Conservation (phyloP, 2,113 vertebrate species). For the Protobothrops mucrosquamatus region DNA sequence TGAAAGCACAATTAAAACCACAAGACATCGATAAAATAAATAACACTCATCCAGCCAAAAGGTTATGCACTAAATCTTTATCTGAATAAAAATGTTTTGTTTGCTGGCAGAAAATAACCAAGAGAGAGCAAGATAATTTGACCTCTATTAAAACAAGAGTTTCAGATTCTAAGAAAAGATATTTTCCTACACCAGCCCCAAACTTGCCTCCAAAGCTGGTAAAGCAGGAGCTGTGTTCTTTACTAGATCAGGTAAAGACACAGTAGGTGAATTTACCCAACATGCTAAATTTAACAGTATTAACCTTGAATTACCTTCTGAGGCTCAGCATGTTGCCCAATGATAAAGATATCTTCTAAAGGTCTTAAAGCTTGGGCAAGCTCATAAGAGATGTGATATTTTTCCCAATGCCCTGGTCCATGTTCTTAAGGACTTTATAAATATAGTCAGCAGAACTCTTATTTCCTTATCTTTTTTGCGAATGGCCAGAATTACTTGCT, state of each 20-base stretch:
- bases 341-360: background rate
- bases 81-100: background rate
- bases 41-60: background rate
- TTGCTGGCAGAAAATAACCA: background rate
- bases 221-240: background rate
- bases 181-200: background rate
- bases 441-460: background rate
- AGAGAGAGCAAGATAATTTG: background rate
- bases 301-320: background rate
- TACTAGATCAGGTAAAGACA: background rate
- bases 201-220: background rate
- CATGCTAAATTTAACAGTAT: background rate
- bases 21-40: background rate
- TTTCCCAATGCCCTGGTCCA: background rate
- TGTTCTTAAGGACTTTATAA: background rate
- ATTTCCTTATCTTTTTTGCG: background rate
- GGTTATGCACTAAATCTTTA: background rate
- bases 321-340: background rate
- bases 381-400: background rate
- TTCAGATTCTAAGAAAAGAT: background rate
- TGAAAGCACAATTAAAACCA: background rate
- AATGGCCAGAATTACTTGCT: background rate
- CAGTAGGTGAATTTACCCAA: background rate
- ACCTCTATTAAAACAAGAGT: background rate
- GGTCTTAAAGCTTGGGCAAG: background rate